A percentile compares a stretch with the other conserved stretches of the same genome.
phyloP scores from a whole-genome alignment of 2,797 vertebrate genomes.

The Alosa sapidissima region DNA sequence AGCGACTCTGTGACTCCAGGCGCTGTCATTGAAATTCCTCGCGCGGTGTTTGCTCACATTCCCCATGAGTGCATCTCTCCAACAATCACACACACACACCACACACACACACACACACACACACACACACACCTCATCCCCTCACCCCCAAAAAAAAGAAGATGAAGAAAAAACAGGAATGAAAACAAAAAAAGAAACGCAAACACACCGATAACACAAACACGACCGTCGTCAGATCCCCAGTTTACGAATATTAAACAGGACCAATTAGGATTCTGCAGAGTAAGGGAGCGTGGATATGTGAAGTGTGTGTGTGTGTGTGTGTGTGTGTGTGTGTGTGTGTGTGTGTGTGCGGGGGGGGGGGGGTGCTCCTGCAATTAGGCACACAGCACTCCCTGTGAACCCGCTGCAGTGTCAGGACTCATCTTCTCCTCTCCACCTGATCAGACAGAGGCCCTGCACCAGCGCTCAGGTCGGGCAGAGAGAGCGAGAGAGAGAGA shows the following conservation, averaged over 20 bases:
- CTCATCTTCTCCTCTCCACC: slow-evolving; percentile 76
- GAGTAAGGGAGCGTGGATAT: slow-evolving; percentile 58
- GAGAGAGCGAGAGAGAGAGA: slow-evolving; percentile 54
- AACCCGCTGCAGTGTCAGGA: slow-evolving; percentile 78
- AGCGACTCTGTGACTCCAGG: slow-evolving; percentile 44
- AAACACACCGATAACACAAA: slow-evolving; percentile 45
- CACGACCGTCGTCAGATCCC: slow-evolving; percentile 64
- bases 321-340: slow-evolving; percentile 17
- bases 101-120: too few relatives aligned
- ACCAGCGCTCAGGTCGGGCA: slow-evolving; percentile 65
- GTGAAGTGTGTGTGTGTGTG: slow-evolving; percentile 25
- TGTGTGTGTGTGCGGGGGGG: slow-evolving; percentile 32
- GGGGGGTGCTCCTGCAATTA: slow-evolving; percentile 68
- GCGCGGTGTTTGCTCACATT: slow-evolving; percentile 36
- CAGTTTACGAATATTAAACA: slow-evolving; percentile 75
- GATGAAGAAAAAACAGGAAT: neutral
- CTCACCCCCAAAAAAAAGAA: neutral
- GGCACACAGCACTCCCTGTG: slow-evolving; percentile 75
- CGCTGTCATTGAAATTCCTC: slow-evolving; percentile 55
- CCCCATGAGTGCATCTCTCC: slow-evolving; percentile 26
- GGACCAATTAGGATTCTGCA: slow-evolving; percentile 68
- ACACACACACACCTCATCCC: too few relatives aligned
- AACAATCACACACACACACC: neutral
- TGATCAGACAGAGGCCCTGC: slow-evolving; percentile 64
- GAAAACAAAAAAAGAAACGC: slow-evolving; percentile 54